Percentiles rank a stretch among this genome's conserved stretches.
phyloP scores from a whole-genome alignment of 2,888 invertebrate species.

The Myopa testacea region DNA sequence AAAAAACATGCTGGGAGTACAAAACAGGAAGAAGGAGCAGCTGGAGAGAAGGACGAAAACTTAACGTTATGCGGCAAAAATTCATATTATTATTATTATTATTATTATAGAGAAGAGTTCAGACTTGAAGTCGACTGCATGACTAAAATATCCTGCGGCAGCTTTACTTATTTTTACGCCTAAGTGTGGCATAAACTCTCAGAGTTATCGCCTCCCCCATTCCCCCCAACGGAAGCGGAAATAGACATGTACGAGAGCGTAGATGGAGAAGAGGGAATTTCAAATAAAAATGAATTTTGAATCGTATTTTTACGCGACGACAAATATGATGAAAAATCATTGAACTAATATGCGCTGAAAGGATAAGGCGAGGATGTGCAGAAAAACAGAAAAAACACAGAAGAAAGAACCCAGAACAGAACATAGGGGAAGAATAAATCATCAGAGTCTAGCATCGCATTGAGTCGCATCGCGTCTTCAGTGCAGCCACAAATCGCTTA shows the following conservation, averaged over 20 bases:
- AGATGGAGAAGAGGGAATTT: background rate
- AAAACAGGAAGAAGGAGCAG: background rate
- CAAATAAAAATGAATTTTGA: constrained; percentile 33
- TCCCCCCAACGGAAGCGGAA: constrained; percentile 27
- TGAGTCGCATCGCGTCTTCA: constrained; percentile 1
- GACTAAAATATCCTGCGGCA: constrained; percentile 54
- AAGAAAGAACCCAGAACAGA: background rate
- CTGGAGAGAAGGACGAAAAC: constrained; percentile 51
- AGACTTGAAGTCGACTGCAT: constrained; percentile 56
- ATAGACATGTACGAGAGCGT: constrained; percentile 30
- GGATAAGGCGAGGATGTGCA: constrained; percentile 25
- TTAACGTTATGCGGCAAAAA: constrained; percentile 66
- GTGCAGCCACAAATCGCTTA: constrained; percentile 31
- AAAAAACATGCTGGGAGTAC: constrained; percentile 26
- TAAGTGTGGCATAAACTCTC: background rate
- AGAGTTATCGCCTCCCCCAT: background rate
- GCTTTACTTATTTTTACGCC: constrained; percentile 32
- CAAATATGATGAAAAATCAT: constrained; percentile 42
- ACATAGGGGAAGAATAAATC: constrained; percentile 5
- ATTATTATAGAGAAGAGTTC: constrained; percentile 36
- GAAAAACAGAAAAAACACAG: background rate
- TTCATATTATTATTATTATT: constrained; percentile 47
- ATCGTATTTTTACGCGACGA: constrained; percentile 35
- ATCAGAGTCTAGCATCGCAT: background rate
- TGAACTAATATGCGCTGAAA: constrained; percentile 43